Percentiles rank a stretch among this genome's conserved stretches.
phyloP scores from a whole-genome alignment of 2,888 invertebrate species.

The Cosmia pyralina region DNA sequence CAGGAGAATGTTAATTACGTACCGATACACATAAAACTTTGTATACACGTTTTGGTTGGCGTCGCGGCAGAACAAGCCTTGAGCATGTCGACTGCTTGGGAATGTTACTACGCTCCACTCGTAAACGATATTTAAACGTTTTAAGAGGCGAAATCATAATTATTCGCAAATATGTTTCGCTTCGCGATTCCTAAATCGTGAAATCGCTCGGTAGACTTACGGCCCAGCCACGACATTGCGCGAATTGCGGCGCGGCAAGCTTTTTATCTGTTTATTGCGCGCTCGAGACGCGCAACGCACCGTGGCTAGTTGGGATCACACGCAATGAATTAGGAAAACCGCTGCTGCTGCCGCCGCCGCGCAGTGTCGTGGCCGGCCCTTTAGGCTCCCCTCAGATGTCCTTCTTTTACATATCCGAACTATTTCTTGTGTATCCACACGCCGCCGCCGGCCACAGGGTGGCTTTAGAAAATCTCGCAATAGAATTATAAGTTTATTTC shows the following conservation, averaged over 20 bases:
- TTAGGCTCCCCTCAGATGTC: slow-evolving; percentile 7
- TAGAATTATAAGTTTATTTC: slow-evolving; percentile 51
- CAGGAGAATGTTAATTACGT: too few species aligned
- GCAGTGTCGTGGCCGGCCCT: too few species aligned
- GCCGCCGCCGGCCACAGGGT: background rate
- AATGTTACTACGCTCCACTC: slow-evolving; percentile 4
- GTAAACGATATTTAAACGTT: slow-evolving; percentile 11
- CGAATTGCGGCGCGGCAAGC: too few species aligned
- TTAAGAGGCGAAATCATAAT: slow-evolving; percentile 9
- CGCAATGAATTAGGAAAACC: too few species aligned
- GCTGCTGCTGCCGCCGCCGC: too few species aligned
- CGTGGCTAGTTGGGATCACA: too few species aligned
- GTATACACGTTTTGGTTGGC: slow-evolving; percentile 8
- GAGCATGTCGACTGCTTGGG: background rate
- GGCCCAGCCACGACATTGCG: too few species aligned
- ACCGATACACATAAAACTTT: slow-evolving; percentile 26
- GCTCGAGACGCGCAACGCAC: too few species aligned
- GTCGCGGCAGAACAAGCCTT: background rate
- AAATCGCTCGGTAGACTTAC: background rate
- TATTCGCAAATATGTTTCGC: slow-evolving; percentile 6
- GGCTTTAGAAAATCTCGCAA: slow-evolving; percentile 42
- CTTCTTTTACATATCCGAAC: slow-evolving; percentile 32
- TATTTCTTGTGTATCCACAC: slow-evolving; percentile 31
- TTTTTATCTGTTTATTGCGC: too few species aligned
- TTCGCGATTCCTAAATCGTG: background rate